Conservation (phyloP, 1,140 invertebrate species). For the Gryllus bimaculatus region DNA sequence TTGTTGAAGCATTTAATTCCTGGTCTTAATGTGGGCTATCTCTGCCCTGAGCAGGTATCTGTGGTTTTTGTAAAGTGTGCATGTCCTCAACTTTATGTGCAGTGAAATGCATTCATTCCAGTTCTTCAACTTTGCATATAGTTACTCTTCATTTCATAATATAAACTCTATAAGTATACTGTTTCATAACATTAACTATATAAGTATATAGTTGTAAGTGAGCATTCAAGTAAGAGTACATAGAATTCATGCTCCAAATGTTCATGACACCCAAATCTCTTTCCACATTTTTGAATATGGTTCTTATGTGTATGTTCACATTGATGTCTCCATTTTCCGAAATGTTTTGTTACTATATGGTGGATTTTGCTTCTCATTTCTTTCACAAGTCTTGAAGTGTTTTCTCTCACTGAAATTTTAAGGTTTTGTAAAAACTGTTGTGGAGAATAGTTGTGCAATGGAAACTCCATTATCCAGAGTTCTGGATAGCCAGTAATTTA, state of each 20-base stretch:
- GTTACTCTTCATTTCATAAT: no score
- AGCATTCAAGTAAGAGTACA: no score
- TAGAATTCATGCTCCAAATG: background rate
- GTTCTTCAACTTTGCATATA: background rate
- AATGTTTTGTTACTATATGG: background rate
- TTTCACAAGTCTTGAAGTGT: background rate
- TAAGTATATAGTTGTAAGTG: no score
- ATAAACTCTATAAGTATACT: no score
- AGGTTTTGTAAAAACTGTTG: no score
- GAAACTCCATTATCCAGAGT: no score
- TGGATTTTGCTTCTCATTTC: conserved; percentile 1
- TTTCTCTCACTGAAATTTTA: no score
- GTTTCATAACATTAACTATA: no score
- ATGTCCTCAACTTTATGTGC: background rate
- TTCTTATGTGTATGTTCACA: background rate
- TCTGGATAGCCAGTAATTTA: no score
- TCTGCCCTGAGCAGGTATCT: background rate
- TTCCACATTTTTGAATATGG: no score
- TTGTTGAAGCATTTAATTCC: background rate
- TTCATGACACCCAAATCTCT: background rate
- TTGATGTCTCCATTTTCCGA: background rate
- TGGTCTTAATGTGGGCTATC: background rate
- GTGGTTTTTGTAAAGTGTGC: background rate
- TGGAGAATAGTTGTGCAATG: no score
- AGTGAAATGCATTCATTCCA: background rate